These are phyloP conservation scores for Xenopus borealis DNA, from an alignment of 2,113 vertebrate species.

Conservation along the genomic window DNA sequence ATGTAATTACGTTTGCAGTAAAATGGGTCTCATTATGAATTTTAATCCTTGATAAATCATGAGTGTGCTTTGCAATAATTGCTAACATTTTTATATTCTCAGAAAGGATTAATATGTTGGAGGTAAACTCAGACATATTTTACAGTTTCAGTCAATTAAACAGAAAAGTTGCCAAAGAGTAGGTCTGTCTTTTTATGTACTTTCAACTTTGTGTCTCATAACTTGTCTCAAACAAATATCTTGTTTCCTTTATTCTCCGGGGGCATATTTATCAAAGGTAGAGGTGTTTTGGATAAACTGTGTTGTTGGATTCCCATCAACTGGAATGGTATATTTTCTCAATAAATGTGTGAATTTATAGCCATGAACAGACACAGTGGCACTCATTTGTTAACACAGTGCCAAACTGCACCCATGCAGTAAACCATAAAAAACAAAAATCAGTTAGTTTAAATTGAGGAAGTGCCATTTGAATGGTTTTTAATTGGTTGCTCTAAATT, in stretches of 20 bases:
- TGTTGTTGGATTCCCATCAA: no score
- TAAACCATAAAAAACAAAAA: no score
- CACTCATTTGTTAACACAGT: no score
- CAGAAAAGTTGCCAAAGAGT: not conserved
- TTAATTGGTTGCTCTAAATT: no score
- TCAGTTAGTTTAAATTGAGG: no score
- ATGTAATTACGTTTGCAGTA: not conserved
- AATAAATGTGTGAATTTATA: no score
- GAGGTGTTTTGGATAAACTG: no score
- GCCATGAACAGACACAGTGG: no score
- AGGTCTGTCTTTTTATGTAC: not conserved
- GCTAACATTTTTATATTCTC: conserved; percentile 10
- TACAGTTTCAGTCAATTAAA: not conserved
- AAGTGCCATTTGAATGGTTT: no score
- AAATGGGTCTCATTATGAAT: conserved; percentile 2
- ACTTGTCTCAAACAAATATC: not conserved
- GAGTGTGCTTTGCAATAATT: conserved; percentile 1
- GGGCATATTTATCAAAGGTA: no score
- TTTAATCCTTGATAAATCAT: conserved; percentile 6
- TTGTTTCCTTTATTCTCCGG: not conserved
- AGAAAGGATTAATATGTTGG: conserved; percentile 4
- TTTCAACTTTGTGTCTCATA: not conserved
- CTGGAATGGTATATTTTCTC: no score
- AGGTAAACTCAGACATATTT: conserved; percentile 2
- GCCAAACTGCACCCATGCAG: no score